Evolutionary conservation across 2,888 invertebrate species (phyloP).

Genomic region (Diachrysia chrysitis): DNA sequence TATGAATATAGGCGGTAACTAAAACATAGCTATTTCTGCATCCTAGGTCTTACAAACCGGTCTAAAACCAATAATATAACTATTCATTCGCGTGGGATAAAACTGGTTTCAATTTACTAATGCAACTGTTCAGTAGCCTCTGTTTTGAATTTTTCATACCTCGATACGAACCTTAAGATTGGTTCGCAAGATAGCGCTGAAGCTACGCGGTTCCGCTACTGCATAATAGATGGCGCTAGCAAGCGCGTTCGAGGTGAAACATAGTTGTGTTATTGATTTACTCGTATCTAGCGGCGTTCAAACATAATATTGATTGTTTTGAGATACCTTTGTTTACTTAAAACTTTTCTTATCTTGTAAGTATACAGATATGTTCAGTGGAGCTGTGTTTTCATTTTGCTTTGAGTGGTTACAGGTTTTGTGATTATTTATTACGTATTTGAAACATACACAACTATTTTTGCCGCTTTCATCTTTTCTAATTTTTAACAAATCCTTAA

Average conservation of each 20-base stretch:
- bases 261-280: conserved; percentile 69
- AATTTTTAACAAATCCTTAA: too few species aligned
- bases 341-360: conserved; percentile 67
- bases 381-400: conserved; percentile 53
- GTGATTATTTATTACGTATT: conserved; percentile 18
- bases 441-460: not conserved
- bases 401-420: conserved; percentile 30
- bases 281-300: conserved; percentile 66
- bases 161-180: conserved; percentile 34
- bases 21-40: conserved; percentile 19
- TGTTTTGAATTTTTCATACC: conserved; percentile 37
- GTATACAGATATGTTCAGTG: conserved; percentile 58
- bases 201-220: conserved; percentile 69
- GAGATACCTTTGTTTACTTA: conserved; percentile 71
- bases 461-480: too few species aligned
- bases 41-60: conserved; percentile 52
- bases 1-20: conserved; percentile 12
- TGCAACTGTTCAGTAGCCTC: conserved; percentile 32
- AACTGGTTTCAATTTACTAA: conserved; percentile 60
- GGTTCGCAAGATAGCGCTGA: conserved; percentile 16
- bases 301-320: conserved; percentile 79
- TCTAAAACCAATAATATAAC: conserved; percentile 47
- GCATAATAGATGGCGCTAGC: conserved; percentile 76
- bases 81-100: conserved; percentile 54
- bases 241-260: conserved; percentile 37